phyloP scores from a whole-genome alignment of 2,888 invertebrate species.

The Scrobipalpa atriplicella region DNA sequence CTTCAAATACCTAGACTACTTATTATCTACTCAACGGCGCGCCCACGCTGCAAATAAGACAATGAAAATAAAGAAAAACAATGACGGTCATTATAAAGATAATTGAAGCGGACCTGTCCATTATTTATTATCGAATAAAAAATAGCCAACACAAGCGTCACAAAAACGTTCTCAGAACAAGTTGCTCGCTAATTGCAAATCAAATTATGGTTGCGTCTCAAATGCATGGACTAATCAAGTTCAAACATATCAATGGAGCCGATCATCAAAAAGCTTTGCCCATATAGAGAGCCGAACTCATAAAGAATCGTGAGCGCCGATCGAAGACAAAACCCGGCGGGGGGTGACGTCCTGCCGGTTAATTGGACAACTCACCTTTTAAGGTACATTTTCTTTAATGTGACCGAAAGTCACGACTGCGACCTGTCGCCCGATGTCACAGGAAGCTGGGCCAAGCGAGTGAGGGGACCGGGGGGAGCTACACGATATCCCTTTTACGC shows the following conservation, averaged over 20 bases:
- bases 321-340: slow-evolving; percentile 53
- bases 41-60: background rate
- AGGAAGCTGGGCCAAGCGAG: slow-evolving; percentile 64
- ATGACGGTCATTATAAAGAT: slow-evolving; percentile 42
- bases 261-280: slow-evolving; percentile 3
- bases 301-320: slow-evolving; percentile 49
- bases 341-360: slow-evolving; percentile 51
- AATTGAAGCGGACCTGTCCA: slow-evolving; percentile 48
- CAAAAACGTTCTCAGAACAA: slow-evolving; percentile 45
- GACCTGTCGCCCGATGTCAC: slow-evolving; percentile 51
- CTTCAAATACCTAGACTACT: background rate
- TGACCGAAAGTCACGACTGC: slow-evolving; percentile 56
- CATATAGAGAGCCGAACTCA: slow-evolving; percentile 31
- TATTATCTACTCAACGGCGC: background rate
- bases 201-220: slow-evolving; percentile 35
- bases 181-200: slow-evolving; percentile 42
- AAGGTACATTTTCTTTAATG: slow-evolving; percentile 54
- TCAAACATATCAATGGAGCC: slow-evolving; percentile 17
- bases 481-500: slow-evolving; percentile 83
- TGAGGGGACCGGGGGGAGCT: slow-evolving; percentile 53
- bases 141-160: slow-evolving; percentile 33
- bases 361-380: slow-evolving; percentile 59
- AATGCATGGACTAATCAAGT: slow-evolving; percentile 17
- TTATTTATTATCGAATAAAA: slow-evolving; percentile 39
- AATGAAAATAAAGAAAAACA: slow-evolving; percentile 40